These are phyloP conservation scores for Drosophila obscura DNA, from an alignment of 1,140 invertebrate species.

Conservation along the genomic window DNA sequence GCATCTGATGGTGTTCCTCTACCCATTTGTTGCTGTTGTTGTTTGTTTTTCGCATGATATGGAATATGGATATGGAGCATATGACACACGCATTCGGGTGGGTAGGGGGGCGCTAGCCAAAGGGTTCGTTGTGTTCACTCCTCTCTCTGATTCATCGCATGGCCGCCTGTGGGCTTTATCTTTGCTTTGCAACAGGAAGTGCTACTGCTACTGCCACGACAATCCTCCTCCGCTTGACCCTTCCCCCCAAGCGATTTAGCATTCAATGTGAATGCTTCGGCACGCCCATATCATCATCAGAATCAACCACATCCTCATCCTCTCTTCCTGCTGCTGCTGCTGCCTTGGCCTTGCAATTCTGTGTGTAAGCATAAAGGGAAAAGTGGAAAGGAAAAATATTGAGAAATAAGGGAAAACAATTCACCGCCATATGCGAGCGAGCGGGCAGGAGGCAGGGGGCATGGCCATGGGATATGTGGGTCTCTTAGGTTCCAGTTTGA, in stretches of 20 bases:
- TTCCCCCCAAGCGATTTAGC: slow-evolving; percentile 34
- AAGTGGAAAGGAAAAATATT: slow-evolving; percentile 48
- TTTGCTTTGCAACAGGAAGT: slow-evolving; percentile 48
- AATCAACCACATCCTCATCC: slow-evolving; percentile 13
- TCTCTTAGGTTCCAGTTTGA: no score
- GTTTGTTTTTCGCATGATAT: slow-evolving; percentile 35
- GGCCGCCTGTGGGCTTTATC: slow-evolving; percentile 39
- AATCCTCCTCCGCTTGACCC: background rate
- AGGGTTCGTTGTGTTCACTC: slow-evolving; percentile 49
- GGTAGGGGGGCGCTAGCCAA: background rate
- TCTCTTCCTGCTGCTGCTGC: slow-evolving; percentile 3
- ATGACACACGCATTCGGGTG: slow-evolving; percentile 7
- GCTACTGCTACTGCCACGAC: background rate
- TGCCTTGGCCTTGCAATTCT: slow-evolving; percentile 39
- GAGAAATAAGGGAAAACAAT: slow-evolving; percentile 51
- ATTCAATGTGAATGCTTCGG: slow-evolving; percentile 41
- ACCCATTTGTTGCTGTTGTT: slow-evolving; percentile 32
- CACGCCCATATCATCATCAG: slow-evolving; percentile 45
- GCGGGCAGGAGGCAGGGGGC: slow-evolving; percentile 5
- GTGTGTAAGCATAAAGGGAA: slow-evolving; percentile 24
- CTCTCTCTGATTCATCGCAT: slow-evolving; percentile 32
- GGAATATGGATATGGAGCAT: slow-evolving; percentile 49
- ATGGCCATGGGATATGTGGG: no score
- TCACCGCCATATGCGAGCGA: slow-evolving; percentile 53
- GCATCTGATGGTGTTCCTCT: background rate